phyloP scores from a whole-genome alignment of 2,113 vertebrate genomes.

The Onychorhynchus coronatus region DNA sequence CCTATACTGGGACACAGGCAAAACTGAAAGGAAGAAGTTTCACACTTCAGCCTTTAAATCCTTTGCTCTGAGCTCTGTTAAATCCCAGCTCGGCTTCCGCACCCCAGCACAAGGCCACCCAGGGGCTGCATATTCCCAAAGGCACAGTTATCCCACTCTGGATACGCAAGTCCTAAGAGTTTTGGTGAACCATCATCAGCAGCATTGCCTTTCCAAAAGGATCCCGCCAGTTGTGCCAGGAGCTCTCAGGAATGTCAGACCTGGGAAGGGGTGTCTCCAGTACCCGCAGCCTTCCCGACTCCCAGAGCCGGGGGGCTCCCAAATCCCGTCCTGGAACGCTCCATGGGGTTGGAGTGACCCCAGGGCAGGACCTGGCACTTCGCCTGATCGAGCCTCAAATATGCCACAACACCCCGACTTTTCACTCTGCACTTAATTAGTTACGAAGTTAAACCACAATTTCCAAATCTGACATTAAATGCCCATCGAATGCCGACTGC shows the following conservation, averaged over 20 bases:
- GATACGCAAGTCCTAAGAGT: not conserved
- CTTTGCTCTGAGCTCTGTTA: not conserved
- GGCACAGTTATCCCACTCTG: rapidly evolving
- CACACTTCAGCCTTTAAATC: not conserved
- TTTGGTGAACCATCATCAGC: rapidly evolving
- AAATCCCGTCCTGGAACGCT: not conserved
- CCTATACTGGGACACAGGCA: not conserved
- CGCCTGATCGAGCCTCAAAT: too few relatives aligned
- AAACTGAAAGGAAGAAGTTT: not conserved
- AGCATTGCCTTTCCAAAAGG: rapidly evolving
- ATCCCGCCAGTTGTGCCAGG: rapidly evolving
- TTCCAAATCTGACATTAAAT: too few relatives aligned
- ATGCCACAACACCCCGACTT: too few relatives aligned
- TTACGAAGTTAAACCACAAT: too few relatives aligned
- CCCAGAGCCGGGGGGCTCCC: not conserved
- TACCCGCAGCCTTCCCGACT: rapidly evolving
- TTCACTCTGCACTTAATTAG: too few relatives aligned
- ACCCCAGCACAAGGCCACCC: not conserved
- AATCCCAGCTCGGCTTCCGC: not conserved
- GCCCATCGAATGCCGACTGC: too few relatives aligned
- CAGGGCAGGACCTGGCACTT: too few relatives aligned
- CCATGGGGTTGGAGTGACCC: not conserved
- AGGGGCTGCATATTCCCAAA: rapidly evolving
- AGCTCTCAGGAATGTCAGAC: rapidly evolving
- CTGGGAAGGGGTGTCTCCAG: not conserved